phyloP scores from a whole-genome alignment of 2,113 vertebrate genomes.

The Catagonus wagneri region DNA sequence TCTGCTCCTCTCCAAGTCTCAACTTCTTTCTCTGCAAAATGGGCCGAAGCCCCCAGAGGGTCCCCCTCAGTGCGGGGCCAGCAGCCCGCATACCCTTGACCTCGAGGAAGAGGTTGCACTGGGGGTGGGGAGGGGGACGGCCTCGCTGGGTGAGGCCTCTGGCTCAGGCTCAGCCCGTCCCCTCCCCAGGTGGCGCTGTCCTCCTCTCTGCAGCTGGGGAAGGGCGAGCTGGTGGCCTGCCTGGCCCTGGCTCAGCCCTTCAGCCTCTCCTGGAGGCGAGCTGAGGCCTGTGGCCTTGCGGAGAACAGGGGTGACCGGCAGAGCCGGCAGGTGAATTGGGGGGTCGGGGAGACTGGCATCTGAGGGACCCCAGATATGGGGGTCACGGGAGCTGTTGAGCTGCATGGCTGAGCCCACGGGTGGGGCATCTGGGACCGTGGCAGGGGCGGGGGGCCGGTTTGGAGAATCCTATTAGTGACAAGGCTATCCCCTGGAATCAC shows the following conservation, averaged over 20 bases:
- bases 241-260: constrained; percentile 88
- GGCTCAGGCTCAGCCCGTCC: background rate
- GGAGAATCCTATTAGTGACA: too few species aligned
- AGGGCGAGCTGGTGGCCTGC: constrained; percentile 78
- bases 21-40: background rate
- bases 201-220: constrained; percentile 85
- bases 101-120: rapidly evolving
- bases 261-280: constrained; percentile 82
- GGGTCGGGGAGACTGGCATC: background rate
- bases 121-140: rapidly evolving
- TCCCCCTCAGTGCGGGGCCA: background rate
- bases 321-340: constrained; percentile 86
- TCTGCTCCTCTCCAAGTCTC: background rate
- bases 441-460: too few species aligned
- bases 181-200: constrained; percentile 82
- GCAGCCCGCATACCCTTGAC: background rate
- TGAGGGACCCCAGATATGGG: rapidly evolving
- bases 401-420: rapidly evolving
- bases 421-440: background rate
- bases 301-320: constrained; percentile 79
- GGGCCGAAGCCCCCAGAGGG: background rate
- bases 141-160: too few species aligned
- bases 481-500: background rate
- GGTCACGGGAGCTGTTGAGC: background rate
- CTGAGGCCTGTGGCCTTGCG: constrained; percentile 85